Conservation (phyloP, 2,888 invertebrate genomes). For the Drosophila gaucha region DNA sequence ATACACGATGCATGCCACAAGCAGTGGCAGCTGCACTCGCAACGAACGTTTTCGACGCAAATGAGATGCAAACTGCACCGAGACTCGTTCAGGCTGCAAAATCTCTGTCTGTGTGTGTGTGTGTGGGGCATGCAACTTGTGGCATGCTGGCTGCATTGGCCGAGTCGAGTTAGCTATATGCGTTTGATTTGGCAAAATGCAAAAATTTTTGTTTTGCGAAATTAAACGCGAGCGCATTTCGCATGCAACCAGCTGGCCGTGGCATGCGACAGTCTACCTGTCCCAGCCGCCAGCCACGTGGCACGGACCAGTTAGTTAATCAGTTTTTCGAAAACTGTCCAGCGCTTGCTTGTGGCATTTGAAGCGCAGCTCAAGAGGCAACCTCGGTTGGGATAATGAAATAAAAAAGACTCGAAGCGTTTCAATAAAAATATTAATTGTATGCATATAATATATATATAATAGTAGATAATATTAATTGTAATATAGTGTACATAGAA, state of each 20-base stretch:
- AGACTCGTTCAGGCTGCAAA: not conserved
- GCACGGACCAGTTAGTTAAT: constrained; percentile 5
- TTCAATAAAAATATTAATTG: constrained; percentile 18
- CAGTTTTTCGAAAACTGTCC: constrained; percentile 1
- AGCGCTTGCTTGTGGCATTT: too few relatives aligned
- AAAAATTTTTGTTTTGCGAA: constrained; percentile 61
- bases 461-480: constrained; percentile 12
- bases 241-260: constrained; percentile 9
- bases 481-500: not conserved
- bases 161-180: too few relatives aligned
- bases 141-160: constrained; percentile 25
- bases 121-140: constrained; percentile 20
- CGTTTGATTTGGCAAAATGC: constrained; percentile 38
- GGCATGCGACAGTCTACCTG: constrained; percentile 24
- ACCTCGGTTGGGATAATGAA: not conserved
- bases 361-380: not conserved
- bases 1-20: constrained; percentile 17
- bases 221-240: constrained; percentile 46
- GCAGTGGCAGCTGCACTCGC: constrained; percentile 8
- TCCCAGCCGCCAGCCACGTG: constrained; percentile 3
- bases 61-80: constrained; percentile 8
- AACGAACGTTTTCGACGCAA: constrained; percentile 24
- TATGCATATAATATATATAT: constrained; percentile 11
- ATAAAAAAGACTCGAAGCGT: constrained; percentile 15
- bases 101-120: constrained; percentile 9